Conservation (phyloP, 2,797 vertebrate genomes). For the Naso thynnoides region DNA sequence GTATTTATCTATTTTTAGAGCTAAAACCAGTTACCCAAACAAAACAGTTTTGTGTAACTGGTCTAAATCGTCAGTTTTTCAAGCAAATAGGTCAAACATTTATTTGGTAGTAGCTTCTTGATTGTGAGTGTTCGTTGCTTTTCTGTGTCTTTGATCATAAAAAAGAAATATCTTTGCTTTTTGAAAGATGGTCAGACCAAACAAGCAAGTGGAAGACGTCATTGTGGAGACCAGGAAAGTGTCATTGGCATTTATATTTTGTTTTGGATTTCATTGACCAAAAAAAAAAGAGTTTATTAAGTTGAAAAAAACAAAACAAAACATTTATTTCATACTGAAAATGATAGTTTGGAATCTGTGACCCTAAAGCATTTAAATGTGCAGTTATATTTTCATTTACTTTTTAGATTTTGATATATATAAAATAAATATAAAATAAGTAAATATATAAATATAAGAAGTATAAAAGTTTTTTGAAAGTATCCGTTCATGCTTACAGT, state of each 20-base stretch:
- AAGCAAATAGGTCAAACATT: neutral
- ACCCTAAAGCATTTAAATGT: neutral
- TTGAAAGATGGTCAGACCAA: neutral
- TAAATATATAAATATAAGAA: too few relatives aligned
- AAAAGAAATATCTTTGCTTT: neutral
- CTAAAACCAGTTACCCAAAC: too few relatives aligned
- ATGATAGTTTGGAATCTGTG: neutral
- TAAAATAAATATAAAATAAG: too few relatives aligned
- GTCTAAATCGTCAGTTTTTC: neutral
- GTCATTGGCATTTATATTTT: neutral
- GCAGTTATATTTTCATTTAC: neutral
- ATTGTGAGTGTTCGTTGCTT: neutral
- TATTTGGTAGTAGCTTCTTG: neutral
- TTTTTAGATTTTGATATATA: too few relatives aligned
- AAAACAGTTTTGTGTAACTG: neutral
- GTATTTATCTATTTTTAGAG: neutral
- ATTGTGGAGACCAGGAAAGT: too few relatives aligned
- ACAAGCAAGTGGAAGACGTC: neutral
- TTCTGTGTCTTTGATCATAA: neutral
- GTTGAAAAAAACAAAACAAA: too few relatives aligned
- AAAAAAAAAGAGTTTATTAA: too few relatives aligned
- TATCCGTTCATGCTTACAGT: too few relatives aligned
- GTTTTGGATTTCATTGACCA: too few relatives aligned
- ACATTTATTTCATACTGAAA: neutral
- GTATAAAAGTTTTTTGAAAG: too few relatives aligned